Percentiles rank a stretch among this genome's conserved stretches.
Conservation (phyloP, 2,888 invertebrate genomes). For the Alsophila aescularia region DNA sequence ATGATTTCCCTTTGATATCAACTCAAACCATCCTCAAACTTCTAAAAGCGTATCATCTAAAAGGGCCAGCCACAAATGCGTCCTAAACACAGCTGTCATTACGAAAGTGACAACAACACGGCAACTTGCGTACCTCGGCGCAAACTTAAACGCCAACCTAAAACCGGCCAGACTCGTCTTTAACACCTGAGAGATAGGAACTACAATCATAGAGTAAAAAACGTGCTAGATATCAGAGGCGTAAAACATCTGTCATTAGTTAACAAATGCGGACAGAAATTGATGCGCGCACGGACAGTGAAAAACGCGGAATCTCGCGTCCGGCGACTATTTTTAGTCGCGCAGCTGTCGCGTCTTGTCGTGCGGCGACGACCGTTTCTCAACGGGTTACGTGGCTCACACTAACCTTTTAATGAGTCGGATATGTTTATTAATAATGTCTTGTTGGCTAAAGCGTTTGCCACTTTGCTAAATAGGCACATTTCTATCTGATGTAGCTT, state of each 20-base stretch:
- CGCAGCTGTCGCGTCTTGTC: slow-evolving; percentile 76
- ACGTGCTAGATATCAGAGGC: slow-evolving; percentile 50
- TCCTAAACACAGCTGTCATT: slow-evolving; percentile 74
- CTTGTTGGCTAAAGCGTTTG: slow-evolving; percentile 27
- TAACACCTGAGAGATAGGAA: slow-evolving; percentile 28
- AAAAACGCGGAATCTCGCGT: slow-evolving; percentile 81
- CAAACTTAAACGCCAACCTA: slow-evolving; percentile 35
- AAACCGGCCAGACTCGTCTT: slow-evolving; percentile 40
- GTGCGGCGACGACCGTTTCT: slow-evolving; percentile 54
- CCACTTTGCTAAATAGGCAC: slow-evolving; percentile 20
- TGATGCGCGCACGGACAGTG: slow-evolving; percentile 81
- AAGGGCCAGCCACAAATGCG: slow-evolving; percentile 67
- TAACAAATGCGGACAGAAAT: slow-evolving; percentile 81
- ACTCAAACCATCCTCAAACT: slow-evolving; percentile 44
- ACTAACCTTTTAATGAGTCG: slow-evolving; percentile 46
- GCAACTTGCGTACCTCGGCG: slow-evolving; percentile 51
- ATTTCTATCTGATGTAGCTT: slow-evolving; percentile 6
- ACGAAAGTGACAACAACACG: slow-evolving; percentile 68
- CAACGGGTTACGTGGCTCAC: slow-evolving; percentile 45
- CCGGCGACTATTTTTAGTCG: slow-evolving; percentile 70
- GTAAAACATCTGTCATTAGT: slow-evolving; percentile 81
- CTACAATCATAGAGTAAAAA: slow-evolving; percentile 7
- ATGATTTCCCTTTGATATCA: slow-evolving; percentile 1
- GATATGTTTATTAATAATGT: slow-evolving; percentile 39
- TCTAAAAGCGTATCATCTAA: slow-evolving; percentile 62